Evolutionary conservation across 2,888 invertebrate genomes (phyloP), one percentile per base, ranked within the genome.

Genomic region (Brachylomia viminalis): DNA sequence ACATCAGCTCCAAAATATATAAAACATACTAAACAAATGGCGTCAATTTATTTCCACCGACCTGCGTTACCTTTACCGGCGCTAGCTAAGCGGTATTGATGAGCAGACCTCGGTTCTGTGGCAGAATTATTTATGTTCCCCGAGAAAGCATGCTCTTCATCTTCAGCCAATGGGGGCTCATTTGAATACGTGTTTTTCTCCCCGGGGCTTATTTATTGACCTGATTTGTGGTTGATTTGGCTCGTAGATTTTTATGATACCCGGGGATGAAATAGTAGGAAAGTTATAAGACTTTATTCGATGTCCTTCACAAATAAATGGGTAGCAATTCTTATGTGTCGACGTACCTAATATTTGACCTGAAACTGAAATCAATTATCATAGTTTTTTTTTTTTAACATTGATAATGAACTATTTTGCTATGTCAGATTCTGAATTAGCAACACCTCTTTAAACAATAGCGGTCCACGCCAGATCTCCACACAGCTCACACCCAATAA

Each of bases 181-280:
- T 86, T 84, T 87, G 84, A 84, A 84, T 87, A 79, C 77, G 86
- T 77, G 82, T 80, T 82, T 85, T 83, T 68, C 81, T 73, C 68
- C 70, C 69, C 67, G 58, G 6, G 38, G n/a, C 66, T 69, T 75
- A 85, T 75, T 78, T 86, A 86, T 77, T 75, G 81, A 71, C 45
- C 78, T 87, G 68, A 83, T 73, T 84, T 77, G 75, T 72, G 75
- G 68, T 65, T 65, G 75, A 84, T 83, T 77, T 66, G 66, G 61
- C 62, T 77, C 67, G 72, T 72, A 76, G 65, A 56, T 49, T 84
- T 81, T 76, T 76, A 84, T 80, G 73, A 59, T 84, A 73, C 49
- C 65, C 58, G 13, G 54, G 42, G 49, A 79, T 83, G 83, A 83
- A 65, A 71, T 77, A 77, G 70, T 58, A 47, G 30, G 70, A 77